Conservation (phyloP, 2,797 vertebrate species). For the Betta splendens region DNA sequence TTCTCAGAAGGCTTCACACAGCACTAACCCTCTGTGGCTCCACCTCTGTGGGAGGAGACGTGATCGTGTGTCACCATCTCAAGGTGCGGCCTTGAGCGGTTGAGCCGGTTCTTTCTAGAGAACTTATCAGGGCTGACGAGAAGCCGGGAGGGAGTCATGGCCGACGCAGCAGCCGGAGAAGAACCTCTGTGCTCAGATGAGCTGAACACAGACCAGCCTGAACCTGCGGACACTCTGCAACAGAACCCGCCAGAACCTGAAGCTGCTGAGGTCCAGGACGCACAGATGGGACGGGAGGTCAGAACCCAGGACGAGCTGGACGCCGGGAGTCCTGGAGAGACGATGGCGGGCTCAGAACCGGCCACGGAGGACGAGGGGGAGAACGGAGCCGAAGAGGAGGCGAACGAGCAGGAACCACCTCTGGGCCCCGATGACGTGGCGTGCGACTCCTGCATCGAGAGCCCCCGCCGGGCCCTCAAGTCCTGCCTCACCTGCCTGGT, state of each 20-base stretch:
- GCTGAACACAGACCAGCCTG: constrained; percentile 21
- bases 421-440: constrained; percentile 72
- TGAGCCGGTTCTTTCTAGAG: constrained; percentile 36
- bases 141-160: no score
- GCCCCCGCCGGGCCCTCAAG: constrained; percentile 74
- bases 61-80: no score
- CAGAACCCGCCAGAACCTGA: constrained; percentile 35
- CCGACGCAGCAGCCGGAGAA: not conserved
- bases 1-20: no score
- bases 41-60: no score
- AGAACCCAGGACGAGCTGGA: constrained; percentile 51
- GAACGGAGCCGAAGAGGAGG: not conserved
- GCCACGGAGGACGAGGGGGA: not conserved
- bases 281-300: constrained; percentile 37
- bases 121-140: not conserved
- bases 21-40: no score
- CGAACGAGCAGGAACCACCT: constrained; percentile 44
- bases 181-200: constrained; percentile 59
- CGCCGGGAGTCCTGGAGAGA: constrained; percentile 29
- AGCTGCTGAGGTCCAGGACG: constrained; percentile 20
- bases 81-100: constrained; percentile 64
- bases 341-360: constrained; percentile 11
- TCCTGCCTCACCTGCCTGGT: constrained; percentile 86
- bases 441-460: constrained; percentile 84
- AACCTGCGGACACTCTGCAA: constrained; percentile 3